These are phyloP conservation scores for Ptychobarbus kaznakovi DNA, from an alignment of 2,797 vertebrate genomes.

Conservation along the genomic window DNA sequence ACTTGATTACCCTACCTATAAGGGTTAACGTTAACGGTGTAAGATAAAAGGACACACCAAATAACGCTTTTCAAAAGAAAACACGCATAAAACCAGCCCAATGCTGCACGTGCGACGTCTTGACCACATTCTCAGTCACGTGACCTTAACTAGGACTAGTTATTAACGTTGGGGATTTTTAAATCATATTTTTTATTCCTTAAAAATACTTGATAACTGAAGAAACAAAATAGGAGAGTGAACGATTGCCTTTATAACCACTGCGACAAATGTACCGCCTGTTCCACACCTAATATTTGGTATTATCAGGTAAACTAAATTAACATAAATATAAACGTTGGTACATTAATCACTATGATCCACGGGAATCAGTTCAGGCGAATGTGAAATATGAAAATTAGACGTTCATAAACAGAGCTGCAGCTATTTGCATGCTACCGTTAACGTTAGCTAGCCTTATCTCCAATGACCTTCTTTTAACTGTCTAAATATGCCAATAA, in stretches of 20 bases:
- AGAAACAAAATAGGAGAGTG: background rate
- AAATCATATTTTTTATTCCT: no score
- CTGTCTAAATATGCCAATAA: background rate
- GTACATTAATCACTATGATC: background rate
- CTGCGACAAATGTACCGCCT: background rate
- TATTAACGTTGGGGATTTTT: background rate
- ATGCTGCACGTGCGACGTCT: background rate
- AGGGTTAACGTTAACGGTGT: no score
- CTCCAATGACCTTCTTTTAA: slow-evolving; percentile 20
- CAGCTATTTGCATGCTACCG: slow-evolving; percentile 9
- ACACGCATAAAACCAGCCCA: background rate
- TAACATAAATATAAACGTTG: background rate
- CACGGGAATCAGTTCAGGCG: background rate
- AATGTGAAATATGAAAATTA: background rate
- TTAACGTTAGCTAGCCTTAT: slow-evolving; percentile 22
- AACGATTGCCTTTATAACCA: background rate
- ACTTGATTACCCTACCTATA: no score
- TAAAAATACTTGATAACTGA: background rate
- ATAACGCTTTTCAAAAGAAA: background rate
- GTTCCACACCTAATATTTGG: background rate
- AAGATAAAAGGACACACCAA: background rate
- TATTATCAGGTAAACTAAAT: no score
- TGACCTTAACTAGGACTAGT: background rate
- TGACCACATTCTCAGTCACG: background rate
- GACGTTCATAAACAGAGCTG: background rate